A percentile compares a stretch with the other conserved stretches of the same genome.
Conservation (phyloP, 2,888 invertebrate genomes). For the Drosophila meridiana region DNA sequence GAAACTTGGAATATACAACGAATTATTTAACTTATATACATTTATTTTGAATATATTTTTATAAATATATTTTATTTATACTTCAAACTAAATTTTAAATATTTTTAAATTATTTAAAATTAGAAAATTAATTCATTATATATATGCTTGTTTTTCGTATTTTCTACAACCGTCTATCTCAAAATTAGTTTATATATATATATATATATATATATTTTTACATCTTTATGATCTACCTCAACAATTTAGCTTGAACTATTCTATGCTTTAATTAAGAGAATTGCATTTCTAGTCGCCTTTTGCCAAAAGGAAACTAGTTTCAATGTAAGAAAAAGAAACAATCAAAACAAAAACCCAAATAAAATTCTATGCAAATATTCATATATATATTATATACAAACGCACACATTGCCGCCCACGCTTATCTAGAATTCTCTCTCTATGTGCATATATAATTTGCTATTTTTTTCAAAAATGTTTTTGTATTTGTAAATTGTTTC, state of each 20-base stretch:
- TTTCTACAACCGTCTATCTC: no score
- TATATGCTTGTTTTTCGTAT: no score
- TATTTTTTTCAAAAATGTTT: neutral
- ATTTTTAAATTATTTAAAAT: no score
- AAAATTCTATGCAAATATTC: conserved; percentile 5
- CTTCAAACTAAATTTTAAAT: neutral
- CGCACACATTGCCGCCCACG: neutral
- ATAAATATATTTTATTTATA: neutral
- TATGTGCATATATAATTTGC: neutral
- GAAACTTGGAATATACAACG: no score
- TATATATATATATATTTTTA: neutral
- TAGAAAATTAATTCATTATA: no score
- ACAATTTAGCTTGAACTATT: neutral
- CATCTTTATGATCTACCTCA: conserved; percentile 3
- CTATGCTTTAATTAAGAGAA: neutral
- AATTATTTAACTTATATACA: neutral
- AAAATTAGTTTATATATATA: neutral
- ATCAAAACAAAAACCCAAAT: neutral
- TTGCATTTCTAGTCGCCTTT: conserved; percentile 7
- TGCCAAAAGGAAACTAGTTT: conserved; percentile 4
- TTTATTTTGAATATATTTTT: neutral
- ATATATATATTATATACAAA: neutral
- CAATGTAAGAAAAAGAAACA: neutral
- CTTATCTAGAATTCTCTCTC: conserved; percentile 26
- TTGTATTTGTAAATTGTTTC: conserved; percentile 37